Percentiles rank a stretch among this genome's conserved stretches.
Conservation (phyloP, 2,113 vertebrate genomes). For the Saccopteryx leptura region DNA sequence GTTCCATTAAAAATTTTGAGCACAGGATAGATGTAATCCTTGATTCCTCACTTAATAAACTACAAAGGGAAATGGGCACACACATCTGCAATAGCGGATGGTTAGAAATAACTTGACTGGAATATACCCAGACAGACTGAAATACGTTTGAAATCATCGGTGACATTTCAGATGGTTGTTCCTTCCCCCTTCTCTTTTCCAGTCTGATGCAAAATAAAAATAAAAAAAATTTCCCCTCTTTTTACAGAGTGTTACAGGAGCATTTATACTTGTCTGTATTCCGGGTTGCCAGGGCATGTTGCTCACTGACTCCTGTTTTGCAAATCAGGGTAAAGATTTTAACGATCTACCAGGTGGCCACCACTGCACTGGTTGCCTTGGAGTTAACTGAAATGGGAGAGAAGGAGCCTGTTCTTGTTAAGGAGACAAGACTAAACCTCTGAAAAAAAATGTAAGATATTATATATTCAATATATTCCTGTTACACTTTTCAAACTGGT, state of each 20-base stretch:
- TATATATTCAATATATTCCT: background rate
- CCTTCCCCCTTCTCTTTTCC: background rate
- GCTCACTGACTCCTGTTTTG: background rate
- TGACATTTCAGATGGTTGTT: background rate
- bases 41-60: conserved; percentile 78
- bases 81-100: conserved; percentile 49
- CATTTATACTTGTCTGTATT: background rate
- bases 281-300: background rate
- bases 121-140: conserved; percentile 49
- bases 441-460: conserved; percentile 7
- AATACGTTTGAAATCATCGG: conserved; percentile 34
- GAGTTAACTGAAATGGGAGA: conserved; percentile 1
- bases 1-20: conserved; percentile 84
- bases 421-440: background rate
- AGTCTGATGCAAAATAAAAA: background rate
- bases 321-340: background rate
- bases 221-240: background rate
- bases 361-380: background rate
- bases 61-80: conserved; percentile 51
- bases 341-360: background rate
- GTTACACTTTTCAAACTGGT: background rate
- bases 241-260: background rate
- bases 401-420: background rate
- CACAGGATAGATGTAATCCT: conserved; percentile 68
- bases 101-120: conserved; percentile 64